Evolutionary conservation across 2,113 vertebrate species (phyloP).

Genomic region (Globicephala melas): DNA sequence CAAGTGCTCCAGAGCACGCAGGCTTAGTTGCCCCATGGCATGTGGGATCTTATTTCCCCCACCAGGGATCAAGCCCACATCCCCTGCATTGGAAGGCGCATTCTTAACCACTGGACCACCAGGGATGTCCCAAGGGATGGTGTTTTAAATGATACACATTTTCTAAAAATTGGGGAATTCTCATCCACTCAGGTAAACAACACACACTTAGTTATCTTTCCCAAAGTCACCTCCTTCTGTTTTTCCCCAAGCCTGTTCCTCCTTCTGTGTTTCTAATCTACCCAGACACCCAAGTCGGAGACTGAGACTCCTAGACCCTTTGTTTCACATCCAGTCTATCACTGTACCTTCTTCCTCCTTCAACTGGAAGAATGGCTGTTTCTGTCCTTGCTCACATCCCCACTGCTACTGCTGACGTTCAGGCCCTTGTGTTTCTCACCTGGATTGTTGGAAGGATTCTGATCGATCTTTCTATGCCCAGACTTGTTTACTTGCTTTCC

Average conservation of each 20-base stretch:
- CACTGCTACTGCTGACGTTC: not conserved
- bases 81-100: too few relatives aligned
- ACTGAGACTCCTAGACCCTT: not conserved
- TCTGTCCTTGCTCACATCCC: not conserved
- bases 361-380: not conserved
- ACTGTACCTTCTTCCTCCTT: not conserved
- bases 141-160: not conserved
- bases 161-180: not conserved
- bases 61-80: not conserved
- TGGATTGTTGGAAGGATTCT: not conserved
- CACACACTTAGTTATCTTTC: not conserved
- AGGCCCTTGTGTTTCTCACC: not conserved
- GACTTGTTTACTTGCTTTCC: not conserved
- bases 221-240: not conserved
- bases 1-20: too few relatives aligned
- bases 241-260: not conserved
- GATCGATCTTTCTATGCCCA: not conserved
- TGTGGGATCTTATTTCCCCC: not conserved
- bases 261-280: not conserved
- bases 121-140: not conserved
- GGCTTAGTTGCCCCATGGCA: too few relatives aligned
- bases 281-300: not conserved
- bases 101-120: too few relatives aligned
- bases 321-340: not conserved
- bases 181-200: not conserved